Conservation (phyloP, 2,797 vertebrate species). For the Novumbra hubbsi region DNA sequence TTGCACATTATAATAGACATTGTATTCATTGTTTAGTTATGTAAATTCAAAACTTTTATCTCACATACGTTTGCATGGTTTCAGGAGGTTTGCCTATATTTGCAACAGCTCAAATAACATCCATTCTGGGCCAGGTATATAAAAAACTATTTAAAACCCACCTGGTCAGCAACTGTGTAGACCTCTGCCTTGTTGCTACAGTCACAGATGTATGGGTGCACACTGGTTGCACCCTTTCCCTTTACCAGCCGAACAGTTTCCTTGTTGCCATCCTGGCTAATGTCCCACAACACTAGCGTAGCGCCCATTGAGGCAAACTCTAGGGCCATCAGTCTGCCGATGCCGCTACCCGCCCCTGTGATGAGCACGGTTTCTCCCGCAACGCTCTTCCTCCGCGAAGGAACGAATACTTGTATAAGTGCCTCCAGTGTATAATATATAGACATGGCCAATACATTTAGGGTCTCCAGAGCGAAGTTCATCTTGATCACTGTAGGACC, state of each 20-base stretch:
- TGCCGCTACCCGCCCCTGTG: slow-evolving; percentile 73
- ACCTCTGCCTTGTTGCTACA: slow-evolving; percentile 78
- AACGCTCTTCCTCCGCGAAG: slow-evolving; percentile 63
- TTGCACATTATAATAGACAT: background rate
- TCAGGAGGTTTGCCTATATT: background rate
- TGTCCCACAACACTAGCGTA: slow-evolving; percentile 77
- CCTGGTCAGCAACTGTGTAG: slow-evolving; percentile 77
- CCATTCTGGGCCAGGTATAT: slow-evolving; percentile 39
- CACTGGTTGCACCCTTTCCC: slow-evolving; percentile 49
- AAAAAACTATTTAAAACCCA: background rate
- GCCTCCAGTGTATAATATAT: slow-evolving; percentile 60
- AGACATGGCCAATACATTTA: slow-evolving; percentile 45
- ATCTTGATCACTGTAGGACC: slow-evolving; percentile 40
- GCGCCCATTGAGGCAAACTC: slow-evolving; percentile 67
- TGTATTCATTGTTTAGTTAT: background rate
- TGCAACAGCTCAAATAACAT: slow-evolving; percentile 1
- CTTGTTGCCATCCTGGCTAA: slow-evolving; percentile 67
- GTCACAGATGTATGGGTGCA: slow-evolving; percentile 74
- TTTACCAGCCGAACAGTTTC: slow-evolving; percentile 66
- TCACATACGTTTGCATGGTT: background rate
- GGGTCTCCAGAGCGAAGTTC: slow-evolving; percentile 60
- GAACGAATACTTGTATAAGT: slow-evolving; percentile 47
- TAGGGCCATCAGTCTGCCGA: slow-evolving; percentile 70
- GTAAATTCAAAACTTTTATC: background rate
- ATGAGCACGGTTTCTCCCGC: slow-evolving; percentile 74